Base-by-base conservation (phyloP, 2,888 invertebrate species). In the Dascillus cervinus region DNA sequence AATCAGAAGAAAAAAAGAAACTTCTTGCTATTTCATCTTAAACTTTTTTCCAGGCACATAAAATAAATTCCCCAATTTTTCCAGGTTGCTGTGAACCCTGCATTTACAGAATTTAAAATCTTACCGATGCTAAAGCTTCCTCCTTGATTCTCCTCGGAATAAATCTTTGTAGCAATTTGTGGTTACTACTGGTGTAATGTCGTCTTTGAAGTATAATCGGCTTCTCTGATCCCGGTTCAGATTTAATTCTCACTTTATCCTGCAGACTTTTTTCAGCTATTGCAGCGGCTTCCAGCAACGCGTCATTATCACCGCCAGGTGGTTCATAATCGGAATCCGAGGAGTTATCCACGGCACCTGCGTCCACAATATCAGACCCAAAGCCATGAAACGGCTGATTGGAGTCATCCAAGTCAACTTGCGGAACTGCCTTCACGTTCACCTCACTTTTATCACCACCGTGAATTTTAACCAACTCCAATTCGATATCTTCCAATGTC, bases 401-500 rank as follows among this genome's bases (percentile, higher is more conserved):
- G n/a, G 33, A 31, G 15, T 39, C 42, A 6, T 35, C 39, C 6
- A 29, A n/a, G 12, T 46, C 46, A 13, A 29, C 13, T 3, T 26
- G 24, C n/a, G 29, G 29, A 3, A 32, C 15, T 5, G 11, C 10
- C 25, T 40, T 39, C 2, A 32, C 19, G 13, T 23, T 26, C 12
- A 34, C 38, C 11, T 26, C 22, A 20, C 42, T 37, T 15, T 43
- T 35, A 12, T 34, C 29, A 20, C 52, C 56, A 20, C 52, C 56
- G 32, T 63, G 59, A 25, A 64, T 58, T 47, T 58, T 56, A n/a
- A 56, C 61, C 26, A 64, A 34, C 34, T 57, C 56, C 47, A 59
- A 54, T 46, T 64, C 63, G 33, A 65, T 60, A 30, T 62, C 64
- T 33, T 61, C 58, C 19, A 61, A 50, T n/a, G 55, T 49, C 31